A percentile compares a stretch with the other conserved stretches of the same genome.
These are phyloP conservation scores for Sipha maydis DNA, from an alignment of 2,888 invertebrate genomes.

Conservation along the genomic window DNA sequence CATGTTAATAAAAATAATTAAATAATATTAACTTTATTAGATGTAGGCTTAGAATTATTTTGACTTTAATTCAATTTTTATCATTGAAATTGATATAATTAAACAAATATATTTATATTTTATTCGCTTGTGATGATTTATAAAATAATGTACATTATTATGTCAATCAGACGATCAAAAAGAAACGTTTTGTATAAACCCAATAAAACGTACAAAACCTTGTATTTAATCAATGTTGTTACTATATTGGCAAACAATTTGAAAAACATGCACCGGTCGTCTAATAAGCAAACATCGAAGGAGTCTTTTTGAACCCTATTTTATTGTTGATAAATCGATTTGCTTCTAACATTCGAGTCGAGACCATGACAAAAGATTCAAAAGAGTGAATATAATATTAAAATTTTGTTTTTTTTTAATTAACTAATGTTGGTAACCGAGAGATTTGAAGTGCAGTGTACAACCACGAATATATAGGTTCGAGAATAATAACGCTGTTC, in stretches of 20 bases:
- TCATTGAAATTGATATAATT: too few relatives aligned
- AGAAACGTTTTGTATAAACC: slow-evolving; percentile 8
- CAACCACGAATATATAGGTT: not conserved
- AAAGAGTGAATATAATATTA: slow-evolving; percentile 42
- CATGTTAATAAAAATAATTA: too few relatives aligned
- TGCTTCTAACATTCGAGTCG: slow-evolving; percentile 13
- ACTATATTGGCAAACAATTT: slow-evolving; percentile 34
- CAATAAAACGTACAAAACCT: slow-evolving; percentile 7
- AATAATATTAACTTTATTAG: too few relatives aligned
- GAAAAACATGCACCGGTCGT: slow-evolving; percentile 36
- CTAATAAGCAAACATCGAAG: slow-evolving; percentile 33
- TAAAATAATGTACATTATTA: not conserved
- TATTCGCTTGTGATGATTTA: not conserved
- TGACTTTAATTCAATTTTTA: not conserved
- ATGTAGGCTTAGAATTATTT: not conserved
- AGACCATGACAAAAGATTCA: slow-evolving; percentile 36
- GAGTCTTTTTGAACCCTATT: slow-evolving; percentile 29
- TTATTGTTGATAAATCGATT: slow-evolving; percentile 46
- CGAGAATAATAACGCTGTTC: slow-evolving; percentile 40
- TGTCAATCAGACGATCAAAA: slow-evolving; percentile 6
- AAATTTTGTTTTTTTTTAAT: slow-evolving; percentile 44
- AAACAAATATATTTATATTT: not conserved
- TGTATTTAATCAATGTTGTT: slow-evolving; percentile 30
- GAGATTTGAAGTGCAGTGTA: slow-evolving; percentile 4
- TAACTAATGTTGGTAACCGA: slow-evolving; percentile 36